phyloP scores from a whole-genome alignment of 2,888 invertebrate species.

The Ferrisia virgata region DNA sequence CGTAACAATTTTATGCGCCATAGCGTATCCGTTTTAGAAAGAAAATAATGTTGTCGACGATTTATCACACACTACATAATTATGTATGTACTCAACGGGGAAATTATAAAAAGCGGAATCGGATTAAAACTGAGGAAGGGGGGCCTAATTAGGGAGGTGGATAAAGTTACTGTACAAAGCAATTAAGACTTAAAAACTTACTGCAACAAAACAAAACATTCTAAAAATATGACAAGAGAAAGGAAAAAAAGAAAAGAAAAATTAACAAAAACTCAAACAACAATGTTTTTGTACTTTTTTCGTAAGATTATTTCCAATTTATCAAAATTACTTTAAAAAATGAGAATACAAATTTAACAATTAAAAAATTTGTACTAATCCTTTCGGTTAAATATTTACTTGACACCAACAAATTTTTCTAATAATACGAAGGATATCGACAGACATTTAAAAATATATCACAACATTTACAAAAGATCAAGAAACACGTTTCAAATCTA shows the following conservation, averaged over 20 bases:
- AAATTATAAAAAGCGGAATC: constrained; percentile 6
- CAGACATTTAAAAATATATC: constrained; percentile 38
- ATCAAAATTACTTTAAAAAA: constrained; percentile 33
- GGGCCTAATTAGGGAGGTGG: too few species aligned
- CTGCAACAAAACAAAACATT: constrained; percentile 17
- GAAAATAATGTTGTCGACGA: neutral
- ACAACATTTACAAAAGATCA: constrained; percentile 41
- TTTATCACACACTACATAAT: neutral
- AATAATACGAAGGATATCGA: constrained; percentile 39
- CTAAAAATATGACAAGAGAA: constrained; percentile 39
- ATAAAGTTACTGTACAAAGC: constrained; percentile 24
- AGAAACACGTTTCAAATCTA: neutral
- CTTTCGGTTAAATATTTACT: constrained; percentile 36
- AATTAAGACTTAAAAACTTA: constrained; percentile 6
- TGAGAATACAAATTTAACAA: constrained; percentile 44
- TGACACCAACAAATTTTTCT: constrained; percentile 35
- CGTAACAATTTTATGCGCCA: neutral
- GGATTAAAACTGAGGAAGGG: neutral
- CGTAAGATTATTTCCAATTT: neutral
- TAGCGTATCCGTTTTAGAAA: neutral
- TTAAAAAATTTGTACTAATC: constrained; percentile 44
- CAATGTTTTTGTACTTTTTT: constrained; percentile 40
- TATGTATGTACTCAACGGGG: neutral
- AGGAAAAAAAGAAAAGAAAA: neutral
- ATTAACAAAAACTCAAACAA: constrained; percentile 36